Percentiles rank a stretch among this genome's conserved stretches.
Evolutionary conservation across 2,113 vertebrate genomes (phyloP).

Genomic region (Barbus barbus): DNA sequence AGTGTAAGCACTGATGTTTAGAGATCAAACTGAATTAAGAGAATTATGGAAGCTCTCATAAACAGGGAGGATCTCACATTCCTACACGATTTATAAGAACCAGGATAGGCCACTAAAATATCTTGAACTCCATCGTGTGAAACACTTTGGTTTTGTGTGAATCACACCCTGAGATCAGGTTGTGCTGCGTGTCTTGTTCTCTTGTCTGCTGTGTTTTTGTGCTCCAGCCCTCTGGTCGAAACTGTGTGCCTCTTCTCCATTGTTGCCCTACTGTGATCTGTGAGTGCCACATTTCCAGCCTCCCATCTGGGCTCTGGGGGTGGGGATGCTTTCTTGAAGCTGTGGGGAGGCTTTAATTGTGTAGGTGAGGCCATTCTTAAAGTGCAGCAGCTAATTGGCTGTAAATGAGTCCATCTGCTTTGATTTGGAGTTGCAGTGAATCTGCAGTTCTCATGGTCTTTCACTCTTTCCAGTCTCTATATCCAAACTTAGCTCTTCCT

Average conservation of each 20-base stretch:
- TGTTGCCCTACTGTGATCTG: not conserved
- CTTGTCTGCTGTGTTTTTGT: not conserved
- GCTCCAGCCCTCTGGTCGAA: not conserved
- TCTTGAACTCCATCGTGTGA: not conserved
- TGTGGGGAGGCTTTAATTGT: constrained; percentile 66
- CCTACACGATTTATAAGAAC: not conserved
- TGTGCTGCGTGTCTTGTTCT: not conserved
- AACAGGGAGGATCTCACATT: not conserved
- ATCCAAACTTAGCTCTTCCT: not conserved
- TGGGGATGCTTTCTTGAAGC: constrained; percentile 44
- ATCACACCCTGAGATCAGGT: not conserved
- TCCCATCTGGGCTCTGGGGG: constrained; percentile 54
- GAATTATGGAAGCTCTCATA: not conserved
- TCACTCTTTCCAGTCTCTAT: not conserved
- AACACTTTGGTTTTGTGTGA: not conserved
- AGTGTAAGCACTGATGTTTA: not conserved
- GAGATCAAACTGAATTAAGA: not conserved
- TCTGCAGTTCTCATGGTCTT: constrained; percentile 52
- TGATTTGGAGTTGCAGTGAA: constrained; percentile 65
- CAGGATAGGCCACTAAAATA: not conserved
- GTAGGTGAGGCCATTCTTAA: constrained; percentile 66
- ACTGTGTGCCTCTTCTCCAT: not conserved
- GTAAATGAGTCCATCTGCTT: constrained; percentile 79
- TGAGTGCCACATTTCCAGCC: not conserved
- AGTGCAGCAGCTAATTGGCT: constrained; percentile 72